Base-by-base conservation (phyloP, 1,140 invertebrate species). In the Drosophila novamexicana region DNA sequence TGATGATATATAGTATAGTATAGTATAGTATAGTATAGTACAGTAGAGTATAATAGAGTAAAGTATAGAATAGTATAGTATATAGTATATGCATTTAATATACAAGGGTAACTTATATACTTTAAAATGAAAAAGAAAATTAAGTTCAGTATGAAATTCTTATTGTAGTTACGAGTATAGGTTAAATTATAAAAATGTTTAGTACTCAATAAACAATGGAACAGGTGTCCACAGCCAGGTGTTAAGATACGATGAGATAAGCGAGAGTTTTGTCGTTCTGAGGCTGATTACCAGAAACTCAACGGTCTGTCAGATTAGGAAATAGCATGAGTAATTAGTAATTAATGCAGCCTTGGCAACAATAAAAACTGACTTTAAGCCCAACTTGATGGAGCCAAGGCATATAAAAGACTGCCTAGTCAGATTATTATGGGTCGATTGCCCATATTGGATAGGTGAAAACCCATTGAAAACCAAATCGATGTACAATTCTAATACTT, bases 201-300 rank as follows among this genome's bases (percentile, higher is more conserved):
- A 70, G 70, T 77, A 64, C 40, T 65, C 65, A 72, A 76, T 85
- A 85, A 77, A 63, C 37, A 45, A 10, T 37, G 42, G 58, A 88
- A 74, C 83, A 86, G 83, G 83, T 86, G 83, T 82, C 53, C 69
- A 69, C 16, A 47, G 72, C 66, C 83, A 86, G 83, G 83, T 86
- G 83, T 83, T 53, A 61, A 29, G 58, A 73, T 50, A 64, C 44
- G 18, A 7, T 9, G 29, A 47, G 83, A 86, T 88, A 86, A 80
- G 68, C 45, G 16, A 7, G 29, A 34, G 61, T 53, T 77, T 76
- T 50, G 56, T 44, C 67, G 45, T 22, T 49, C 40, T 67, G 34
- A 57, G 18, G 42, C 62, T 67, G 62, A 75, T 77, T 70, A 62
- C 50, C 34, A 53, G n/a, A 6, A 66, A 40, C 4, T 42, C 18